Conservation (phyloP, 2,113 vertebrate genomes). For the Silurus asotus region DNA sequence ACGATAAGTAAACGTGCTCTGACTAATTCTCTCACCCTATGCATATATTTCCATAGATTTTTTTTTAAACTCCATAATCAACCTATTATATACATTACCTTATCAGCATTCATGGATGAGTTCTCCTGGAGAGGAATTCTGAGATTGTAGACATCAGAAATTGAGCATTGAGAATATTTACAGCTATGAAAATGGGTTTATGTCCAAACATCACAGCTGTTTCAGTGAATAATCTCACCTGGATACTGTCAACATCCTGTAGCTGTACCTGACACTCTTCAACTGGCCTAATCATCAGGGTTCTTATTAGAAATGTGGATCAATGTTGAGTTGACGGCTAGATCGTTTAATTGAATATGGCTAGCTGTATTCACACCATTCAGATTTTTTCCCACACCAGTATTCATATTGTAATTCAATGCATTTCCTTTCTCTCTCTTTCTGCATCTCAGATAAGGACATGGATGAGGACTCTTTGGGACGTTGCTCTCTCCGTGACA, state of each 20-base stretch:
- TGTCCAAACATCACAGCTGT: background rate
- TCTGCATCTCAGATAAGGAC: slow-evolving; percentile 69
- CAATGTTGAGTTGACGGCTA: background rate
- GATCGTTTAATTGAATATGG: background rate
- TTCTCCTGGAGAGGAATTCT: background rate
- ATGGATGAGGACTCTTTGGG: slow-evolving; percentile 71
- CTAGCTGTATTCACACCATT: background rate
- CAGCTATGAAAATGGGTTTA: background rate
- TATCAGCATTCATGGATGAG: background rate
- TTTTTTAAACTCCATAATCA: background rate
- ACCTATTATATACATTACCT: background rate
- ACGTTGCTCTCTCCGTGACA: slow-evolving; percentile 66
- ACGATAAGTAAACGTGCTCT: background rate
- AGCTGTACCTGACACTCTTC: background rate
- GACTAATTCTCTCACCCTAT: background rate
- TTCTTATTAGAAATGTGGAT: too few relatives aligned
- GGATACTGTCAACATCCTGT: background rate
- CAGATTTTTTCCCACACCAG: background rate
- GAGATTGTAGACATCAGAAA: background rate
- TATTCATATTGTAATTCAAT: background rate
- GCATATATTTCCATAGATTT: background rate
- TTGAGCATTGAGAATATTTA: too few relatives aligned
- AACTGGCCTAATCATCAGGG: background rate
- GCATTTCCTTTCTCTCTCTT: slow-evolving; percentile 7
- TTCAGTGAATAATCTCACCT: background rate